Evolutionary conservation across 2,888 invertebrate genomes (phyloP), one percentile per base, ranked within the genome.

Genomic region (Deilephila elpenor): DNA sequence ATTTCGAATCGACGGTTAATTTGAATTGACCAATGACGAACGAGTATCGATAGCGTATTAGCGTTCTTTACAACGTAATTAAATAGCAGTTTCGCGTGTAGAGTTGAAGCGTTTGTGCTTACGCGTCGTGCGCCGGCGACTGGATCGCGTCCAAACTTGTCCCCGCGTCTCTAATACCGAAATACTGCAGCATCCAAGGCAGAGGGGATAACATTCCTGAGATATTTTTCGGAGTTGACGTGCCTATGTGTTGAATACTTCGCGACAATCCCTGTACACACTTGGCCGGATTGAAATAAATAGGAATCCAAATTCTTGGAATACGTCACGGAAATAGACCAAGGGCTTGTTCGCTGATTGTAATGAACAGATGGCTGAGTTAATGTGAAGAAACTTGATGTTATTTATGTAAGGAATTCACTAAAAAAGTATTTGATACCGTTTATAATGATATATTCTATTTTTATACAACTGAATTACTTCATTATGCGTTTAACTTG

Each of bases 61-160:
- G 34, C 44, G 80, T 78, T 77, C 74, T 74, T 76, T 74, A 17
- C 67, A 73, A 67, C 62, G 67, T 72, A 64, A 72, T 62, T 56
- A 17, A 72, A 77, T 78, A 78, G 77, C 83, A 83, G 78, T 82
- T 75, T 51, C 71, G 73, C 76, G 51, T 73, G 79, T 84, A 81
- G 81, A 84, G 79, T 71, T 78, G 79, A 81, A 44, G 44, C 86
- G 87, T 88, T 86, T 85, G 85, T 83, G 86, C 87, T 82, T 84
- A 81, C 79, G 79, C 82, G 82, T 79, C 86, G 85, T 87, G 82
- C 84, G 86, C 84, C 83, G 83, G 83, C 85, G 85, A 93, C 94
- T 94, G 94, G 94, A 93, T 88, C 87, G 84, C 83, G 81, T 93
- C 93, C 93, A 93, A 94, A 91, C 91, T 86, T 93, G 93, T 94